A percentile compares a stretch with the other conserved stretches of the same genome.
phyloP scores from a whole-genome alignment of 2,888 invertebrate genomes.

The Aphelenchoides bicaudatus region DNA sequence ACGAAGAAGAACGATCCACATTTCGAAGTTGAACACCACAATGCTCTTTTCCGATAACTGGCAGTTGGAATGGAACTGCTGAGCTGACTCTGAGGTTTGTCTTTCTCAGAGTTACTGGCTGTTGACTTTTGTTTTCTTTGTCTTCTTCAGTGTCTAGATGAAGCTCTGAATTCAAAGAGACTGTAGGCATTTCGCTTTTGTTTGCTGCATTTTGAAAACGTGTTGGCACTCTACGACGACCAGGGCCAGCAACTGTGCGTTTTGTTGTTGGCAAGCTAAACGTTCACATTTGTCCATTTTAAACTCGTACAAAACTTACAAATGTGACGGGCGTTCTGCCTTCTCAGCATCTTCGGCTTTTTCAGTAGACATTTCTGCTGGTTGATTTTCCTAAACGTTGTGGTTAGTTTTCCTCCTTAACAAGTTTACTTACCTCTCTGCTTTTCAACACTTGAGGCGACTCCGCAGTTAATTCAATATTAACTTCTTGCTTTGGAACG shows the following conservation, averaged over 20 bases:
- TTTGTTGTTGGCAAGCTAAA: background rate
- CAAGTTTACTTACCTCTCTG: no score
- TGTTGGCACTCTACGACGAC: background rate
- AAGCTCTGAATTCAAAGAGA: background rate
- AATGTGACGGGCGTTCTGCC: background rate
- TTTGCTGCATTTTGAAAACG: background rate
- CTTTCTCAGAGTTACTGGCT: no score
- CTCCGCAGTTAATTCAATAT: no score
- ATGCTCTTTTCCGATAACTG: constrained; percentile 24
- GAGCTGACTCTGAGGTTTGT: no score
- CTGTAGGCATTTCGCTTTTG: background rate
- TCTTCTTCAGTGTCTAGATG: background rate
- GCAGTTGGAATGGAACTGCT: constrained; percentile 18
- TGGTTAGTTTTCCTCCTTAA: no score
- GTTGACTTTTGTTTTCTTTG: constrained; percentile 7
- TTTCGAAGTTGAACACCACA: constrained; percentile 34
- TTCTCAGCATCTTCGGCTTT: background rate
- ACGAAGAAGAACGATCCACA: constrained; percentile 36
- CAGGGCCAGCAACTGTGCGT: background rate
- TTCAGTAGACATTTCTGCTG: background rate
- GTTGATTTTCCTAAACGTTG: background rate
- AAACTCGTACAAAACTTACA: constrained; percentile 4
- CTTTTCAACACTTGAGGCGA: no score
- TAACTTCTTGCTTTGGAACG: no score
- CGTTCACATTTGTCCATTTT: background rate